Evolutionary conservation across 2,113 vertebrate genomes (phyloP).

Genomic region (Elanus axillaris): DNA sequence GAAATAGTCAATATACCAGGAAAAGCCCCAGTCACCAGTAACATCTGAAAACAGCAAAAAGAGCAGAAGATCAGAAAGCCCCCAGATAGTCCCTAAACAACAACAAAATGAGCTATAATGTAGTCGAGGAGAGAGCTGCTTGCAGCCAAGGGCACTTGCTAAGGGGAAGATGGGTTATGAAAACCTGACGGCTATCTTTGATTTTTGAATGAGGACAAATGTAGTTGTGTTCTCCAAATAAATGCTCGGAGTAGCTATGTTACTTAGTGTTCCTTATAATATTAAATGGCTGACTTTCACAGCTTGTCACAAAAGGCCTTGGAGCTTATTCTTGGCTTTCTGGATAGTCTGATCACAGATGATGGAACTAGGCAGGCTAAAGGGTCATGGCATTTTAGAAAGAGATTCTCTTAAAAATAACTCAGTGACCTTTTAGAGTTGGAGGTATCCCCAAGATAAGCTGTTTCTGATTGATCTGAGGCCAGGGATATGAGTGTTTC

Average conservation of each 20-base stretch:
- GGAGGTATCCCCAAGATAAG: background rate
- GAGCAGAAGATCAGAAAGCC: background rate
- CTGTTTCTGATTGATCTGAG: background rate
- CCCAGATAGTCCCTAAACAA: background rate
- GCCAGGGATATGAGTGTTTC: background rate
- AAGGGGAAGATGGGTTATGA: background rate
- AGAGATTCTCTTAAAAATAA: background rate
- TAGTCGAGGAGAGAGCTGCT: background rate
- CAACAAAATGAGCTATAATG: background rate
- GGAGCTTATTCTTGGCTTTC: background rate
- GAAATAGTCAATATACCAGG: background rate
- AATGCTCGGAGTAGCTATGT: background rate
- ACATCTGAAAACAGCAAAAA: background rate
- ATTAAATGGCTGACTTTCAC: background rate
- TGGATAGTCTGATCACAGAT: background rate
- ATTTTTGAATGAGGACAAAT: background rate
- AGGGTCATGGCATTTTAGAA: conserved; percentile 1
- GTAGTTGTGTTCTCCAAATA: background rate
- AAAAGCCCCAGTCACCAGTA: background rate
- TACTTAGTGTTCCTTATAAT: background rate
- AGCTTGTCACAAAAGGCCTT: background rate
- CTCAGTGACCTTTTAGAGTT: background rate
- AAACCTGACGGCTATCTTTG: background rate
- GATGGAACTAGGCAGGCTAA: background rate
- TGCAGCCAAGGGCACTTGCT: background rate